Conservation (phyloP, 2,113 vertebrate genomes). For the Oreochromis spilurus region DNA sequence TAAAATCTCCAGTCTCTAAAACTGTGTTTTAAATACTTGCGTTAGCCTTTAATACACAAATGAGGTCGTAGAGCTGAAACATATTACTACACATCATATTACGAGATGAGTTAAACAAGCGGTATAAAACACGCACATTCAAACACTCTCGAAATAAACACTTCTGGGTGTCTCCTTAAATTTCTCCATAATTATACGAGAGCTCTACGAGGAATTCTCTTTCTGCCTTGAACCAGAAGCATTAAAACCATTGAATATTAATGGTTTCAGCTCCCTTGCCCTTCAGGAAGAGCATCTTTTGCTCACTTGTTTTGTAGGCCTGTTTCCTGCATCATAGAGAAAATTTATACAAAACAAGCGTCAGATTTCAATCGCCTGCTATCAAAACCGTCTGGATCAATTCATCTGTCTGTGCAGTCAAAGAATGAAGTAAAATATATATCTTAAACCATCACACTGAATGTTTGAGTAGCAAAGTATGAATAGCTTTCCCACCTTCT, state of each 20-base stretch:
- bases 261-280: not conserved
- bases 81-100: not conserved
- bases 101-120: not conserved
- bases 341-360: not conserved
- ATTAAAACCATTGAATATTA: not conserved
- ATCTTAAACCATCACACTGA: constrained; percentile 9
- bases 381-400: not conserved
- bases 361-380: not conserved
- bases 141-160: not conserved
- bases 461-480: constrained; percentile 24
- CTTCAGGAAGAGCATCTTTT: not conserved
- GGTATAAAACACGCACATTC: not conserved
- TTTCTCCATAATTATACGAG: not conserved
- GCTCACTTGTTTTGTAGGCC: not conserved
- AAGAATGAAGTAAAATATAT: not conserved
- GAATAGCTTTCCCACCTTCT: constrained; percentile 19
- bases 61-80: not conserved
- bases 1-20: not conserved
- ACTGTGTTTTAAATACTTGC: not conserved
- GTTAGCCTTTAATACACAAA: not conserved
- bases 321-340: not conserved
- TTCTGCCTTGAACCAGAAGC: not conserved
- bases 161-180: not conserved
- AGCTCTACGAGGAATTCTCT: not conserved
- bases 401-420: not conserved